phyloP scores from a whole-genome alignment of 2,888 invertebrate species.

The Leptinotarsa peninsularis region DNA sequence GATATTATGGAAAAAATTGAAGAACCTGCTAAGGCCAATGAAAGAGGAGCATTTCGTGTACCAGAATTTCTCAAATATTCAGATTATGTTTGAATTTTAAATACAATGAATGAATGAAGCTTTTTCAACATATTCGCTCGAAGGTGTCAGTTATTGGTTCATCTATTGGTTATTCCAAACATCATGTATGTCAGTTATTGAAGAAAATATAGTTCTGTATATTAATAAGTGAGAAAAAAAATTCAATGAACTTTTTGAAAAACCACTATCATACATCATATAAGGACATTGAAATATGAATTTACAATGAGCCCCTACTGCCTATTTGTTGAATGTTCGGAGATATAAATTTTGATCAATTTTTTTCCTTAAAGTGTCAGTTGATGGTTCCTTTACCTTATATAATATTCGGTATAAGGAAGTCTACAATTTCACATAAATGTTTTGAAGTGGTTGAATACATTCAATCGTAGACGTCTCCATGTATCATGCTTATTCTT shows the following conservation, averaged over 20 bases:
- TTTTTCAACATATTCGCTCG: conserved; percentile 3
- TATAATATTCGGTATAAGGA: too few relatives aligned
- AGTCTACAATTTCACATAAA: too few relatives aligned
- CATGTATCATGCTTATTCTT: too few relatives aligned
- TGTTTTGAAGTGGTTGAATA: too few relatives aligned
- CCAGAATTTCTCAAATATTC: too few relatives aligned
- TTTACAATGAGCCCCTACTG: conserved; percentile 9
- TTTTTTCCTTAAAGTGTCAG: conserved; percentile 8
- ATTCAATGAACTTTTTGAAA: conserved; percentile 10
- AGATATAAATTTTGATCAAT: background rate
- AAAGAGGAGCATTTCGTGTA: too few relatives aligned
- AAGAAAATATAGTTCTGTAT: background rate
- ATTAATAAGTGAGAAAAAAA: background rate
- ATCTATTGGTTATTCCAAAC: conserved; percentile 11
- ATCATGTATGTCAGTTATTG: too few relatives aligned
- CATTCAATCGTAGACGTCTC: too few relatives aligned
- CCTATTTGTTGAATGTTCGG: conserved; percentile 11
- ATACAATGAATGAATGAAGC: conserved; percentile 10
- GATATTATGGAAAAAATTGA: background rate
- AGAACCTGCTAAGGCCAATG: too few relatives aligned
- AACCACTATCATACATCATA: conserved; percentile 9
- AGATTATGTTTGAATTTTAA: background rate
- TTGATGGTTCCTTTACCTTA: conserved; percentile 9
- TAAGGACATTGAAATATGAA: conserved; percentile 13
- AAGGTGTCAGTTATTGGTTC: conserved; percentile 14